Conservation (phyloP, 2,113 vertebrate genomes). For the Zosterops borbonicus region DNA sequence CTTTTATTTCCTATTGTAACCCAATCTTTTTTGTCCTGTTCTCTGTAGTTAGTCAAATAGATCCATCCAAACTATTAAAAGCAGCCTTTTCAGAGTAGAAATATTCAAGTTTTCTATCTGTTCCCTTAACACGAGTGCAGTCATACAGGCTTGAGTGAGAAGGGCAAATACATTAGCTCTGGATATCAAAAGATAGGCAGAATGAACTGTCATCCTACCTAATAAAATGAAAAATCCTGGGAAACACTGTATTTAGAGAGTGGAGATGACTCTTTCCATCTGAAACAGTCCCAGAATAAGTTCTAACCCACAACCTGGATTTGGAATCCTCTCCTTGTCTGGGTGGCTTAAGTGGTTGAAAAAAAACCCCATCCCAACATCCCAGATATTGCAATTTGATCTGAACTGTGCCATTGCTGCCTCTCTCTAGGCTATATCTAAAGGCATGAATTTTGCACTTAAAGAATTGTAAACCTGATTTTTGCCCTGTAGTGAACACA, state of each 20-base stretch:
- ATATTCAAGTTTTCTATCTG: not conserved
- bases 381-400: not conserved
- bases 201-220: not conserved
- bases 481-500: not conserved
- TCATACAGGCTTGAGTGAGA: not conserved
- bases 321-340: not conserved
- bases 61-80: not conserved
- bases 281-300: not conserved
- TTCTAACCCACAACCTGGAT: not conserved
- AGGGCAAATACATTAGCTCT: conserved; percentile 14
- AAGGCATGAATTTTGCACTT: not conserved
- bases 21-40: not conserved
- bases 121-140: not conserved
- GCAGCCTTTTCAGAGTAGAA: not conserved
- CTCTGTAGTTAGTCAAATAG: not conserved
- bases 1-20: conserved; percentile 21
- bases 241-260: not conserved
- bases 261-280: not conserved
- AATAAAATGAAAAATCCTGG: not conserved
- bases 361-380: not conserved
- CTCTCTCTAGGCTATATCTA: not conserved
- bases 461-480: not conserved
- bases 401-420: not conserved
- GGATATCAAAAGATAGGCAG: not conserved
- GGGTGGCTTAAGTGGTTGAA: not conserved